phyloP scores from a whole-genome alignment of 2,113 vertebrate species.

The Pterocles gutturalis region DNA sequence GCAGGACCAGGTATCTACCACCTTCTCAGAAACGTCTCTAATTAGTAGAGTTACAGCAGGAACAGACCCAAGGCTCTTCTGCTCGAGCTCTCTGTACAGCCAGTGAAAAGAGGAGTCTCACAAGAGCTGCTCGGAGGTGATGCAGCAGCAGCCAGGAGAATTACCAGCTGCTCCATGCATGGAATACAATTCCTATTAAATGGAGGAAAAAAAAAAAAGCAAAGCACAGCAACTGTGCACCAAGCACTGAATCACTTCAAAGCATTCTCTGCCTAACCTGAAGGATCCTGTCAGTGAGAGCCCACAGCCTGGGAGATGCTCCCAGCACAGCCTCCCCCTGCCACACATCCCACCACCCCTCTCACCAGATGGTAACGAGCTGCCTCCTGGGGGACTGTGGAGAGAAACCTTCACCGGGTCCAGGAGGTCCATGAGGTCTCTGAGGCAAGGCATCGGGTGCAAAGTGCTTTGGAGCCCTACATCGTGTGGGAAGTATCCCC shows the following conservation, averaged over 20 bases:
- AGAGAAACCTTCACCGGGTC: not conserved
- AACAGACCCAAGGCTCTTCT: not conserved
- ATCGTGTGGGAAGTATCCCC: fast-evolving
- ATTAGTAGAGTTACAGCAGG: not conserved
- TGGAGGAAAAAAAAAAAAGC: not conserved
- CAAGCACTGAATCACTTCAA: not conserved
- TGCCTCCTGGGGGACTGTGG: not conserved
- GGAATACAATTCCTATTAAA: not conserved
- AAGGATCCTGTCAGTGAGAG: not conserved
- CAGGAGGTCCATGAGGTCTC: not conserved
- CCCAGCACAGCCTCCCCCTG: not conserved
- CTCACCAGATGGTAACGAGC: fast-evolving
- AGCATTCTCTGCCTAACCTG: not conserved
- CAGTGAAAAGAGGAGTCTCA: not conserved
- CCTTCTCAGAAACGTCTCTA: not conserved
- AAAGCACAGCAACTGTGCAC: not conserved
- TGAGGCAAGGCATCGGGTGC: not conserved
- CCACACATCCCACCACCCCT: not conserved
- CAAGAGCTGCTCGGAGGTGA: not conserved
- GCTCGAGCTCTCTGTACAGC: not conserved
- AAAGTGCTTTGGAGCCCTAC: not conserved
- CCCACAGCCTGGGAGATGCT: not conserved
- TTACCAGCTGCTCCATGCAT: not conserved
- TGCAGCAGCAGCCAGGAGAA: not conserved
- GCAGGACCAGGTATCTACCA: not conserved